These are phyloP conservation scores for Anseranas semipalmata DNA, from an alignment of 2,113 vertebrate species.

Conservation along the genomic window DNA sequence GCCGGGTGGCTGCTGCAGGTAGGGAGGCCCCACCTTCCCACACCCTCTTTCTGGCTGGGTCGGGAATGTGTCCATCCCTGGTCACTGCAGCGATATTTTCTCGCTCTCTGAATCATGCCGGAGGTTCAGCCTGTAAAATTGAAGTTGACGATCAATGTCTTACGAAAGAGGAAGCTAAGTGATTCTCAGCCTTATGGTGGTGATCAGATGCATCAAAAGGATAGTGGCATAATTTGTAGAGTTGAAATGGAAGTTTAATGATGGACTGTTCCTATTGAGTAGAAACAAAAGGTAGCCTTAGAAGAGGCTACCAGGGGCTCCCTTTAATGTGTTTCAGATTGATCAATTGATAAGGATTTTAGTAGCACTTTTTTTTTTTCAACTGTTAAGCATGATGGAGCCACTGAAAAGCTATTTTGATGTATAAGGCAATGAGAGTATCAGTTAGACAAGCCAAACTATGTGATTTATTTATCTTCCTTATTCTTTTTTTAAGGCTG, in stretches of 20 bases:
- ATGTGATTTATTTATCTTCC: background rate
- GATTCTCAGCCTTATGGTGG: background rate
- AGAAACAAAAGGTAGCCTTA: background rate
- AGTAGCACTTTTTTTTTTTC: background rate
- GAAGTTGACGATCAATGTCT: fast-evolving
- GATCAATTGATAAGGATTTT: background rate
- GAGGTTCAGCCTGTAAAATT: background rate
- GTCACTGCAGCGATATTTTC: background rate
- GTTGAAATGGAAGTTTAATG: background rate
- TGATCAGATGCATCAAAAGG: background rate
- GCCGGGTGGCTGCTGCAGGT: background rate
- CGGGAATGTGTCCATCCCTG: fast-evolving
- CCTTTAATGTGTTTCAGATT: background rate
- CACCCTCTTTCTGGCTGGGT: background rate
- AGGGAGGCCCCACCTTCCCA: background rate
- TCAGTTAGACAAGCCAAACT: background rate
- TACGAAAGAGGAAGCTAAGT: background rate
- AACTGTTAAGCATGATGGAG: background rate
- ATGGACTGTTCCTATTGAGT: background rate
- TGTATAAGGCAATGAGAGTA: background rate
- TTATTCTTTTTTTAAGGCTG: background rate
- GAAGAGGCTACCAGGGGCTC: background rate
- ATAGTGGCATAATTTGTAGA: background rate
- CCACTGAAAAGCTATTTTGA: background rate
- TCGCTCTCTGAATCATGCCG: background rate